Evolutionary conservation across 2,888 invertebrate genomes (phyloP).

Genomic region (Caenorhabditis sp.): DNA sequence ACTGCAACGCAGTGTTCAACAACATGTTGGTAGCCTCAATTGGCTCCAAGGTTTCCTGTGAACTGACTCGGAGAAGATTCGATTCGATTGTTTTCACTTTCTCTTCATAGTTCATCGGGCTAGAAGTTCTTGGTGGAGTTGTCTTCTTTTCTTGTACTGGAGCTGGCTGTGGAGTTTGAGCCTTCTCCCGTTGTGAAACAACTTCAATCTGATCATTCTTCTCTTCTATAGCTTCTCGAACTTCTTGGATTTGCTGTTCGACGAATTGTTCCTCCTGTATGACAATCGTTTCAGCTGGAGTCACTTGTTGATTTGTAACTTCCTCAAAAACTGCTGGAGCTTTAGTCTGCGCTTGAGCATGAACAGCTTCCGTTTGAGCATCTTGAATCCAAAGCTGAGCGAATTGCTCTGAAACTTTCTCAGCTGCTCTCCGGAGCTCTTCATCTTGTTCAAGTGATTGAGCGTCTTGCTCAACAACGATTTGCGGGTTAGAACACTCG

Average conservation of each 20-base stretch:
- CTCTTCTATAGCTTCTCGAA: not conserved
- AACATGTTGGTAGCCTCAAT: conserved; percentile 71
- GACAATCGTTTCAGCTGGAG: not conserved
- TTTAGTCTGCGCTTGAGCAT: not conserved
- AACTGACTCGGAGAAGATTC: conserved; percentile 57
- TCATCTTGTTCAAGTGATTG: conserved; percentile 11
- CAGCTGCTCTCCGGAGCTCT: conserved; percentile 56
- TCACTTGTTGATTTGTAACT: not conserved
- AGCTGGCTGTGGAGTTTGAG: not conserved
- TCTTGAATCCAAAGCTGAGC: conserved; percentile 55
- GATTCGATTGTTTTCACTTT: conserved; percentile 63
- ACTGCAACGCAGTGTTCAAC: conserved; percentile 70
- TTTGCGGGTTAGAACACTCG: conserved; percentile 13
- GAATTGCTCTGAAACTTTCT: conserved; percentile 61
- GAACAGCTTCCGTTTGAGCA: conserved; percentile 40
- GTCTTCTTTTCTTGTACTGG: not conserved
- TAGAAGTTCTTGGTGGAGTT: conserved; percentile 31
- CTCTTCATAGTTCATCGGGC: conserved; percentile 60
- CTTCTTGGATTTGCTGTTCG: not conserved
- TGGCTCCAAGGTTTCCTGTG: conserved; percentile 60
- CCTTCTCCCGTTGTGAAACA: not conserved
- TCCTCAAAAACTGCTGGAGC: not conserved
- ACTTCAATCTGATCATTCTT: not conserved
- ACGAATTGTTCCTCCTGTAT: not conserved
- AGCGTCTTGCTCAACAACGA: conserved; percentile 12